phyloP scores from a whole-genome alignment of 2,888 invertebrate species.

The Acronicta psi region DNA sequence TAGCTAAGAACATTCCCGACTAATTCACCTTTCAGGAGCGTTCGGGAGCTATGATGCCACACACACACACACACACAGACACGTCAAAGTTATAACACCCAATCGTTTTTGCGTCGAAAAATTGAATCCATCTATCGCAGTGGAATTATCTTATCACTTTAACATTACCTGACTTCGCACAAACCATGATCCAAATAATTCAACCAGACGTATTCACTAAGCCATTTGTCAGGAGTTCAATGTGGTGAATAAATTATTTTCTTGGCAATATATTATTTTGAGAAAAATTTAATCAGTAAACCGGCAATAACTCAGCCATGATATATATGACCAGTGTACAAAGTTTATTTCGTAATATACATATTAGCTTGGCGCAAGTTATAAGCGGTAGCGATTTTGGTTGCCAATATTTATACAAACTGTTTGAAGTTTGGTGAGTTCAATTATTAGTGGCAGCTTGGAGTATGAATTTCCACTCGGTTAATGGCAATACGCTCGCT shows the following conservation, averaged over 20 bases:
- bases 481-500: too few relatives aligned
- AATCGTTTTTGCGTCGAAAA: too few relatives aligned
- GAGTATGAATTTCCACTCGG: too few relatives aligned
- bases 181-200: constrained; percentile 2
- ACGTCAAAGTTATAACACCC: too few relatives aligned
- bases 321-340: constrained; percentile 81
- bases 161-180: constrained; percentile 1
- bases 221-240: constrained; percentile 26
- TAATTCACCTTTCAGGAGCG: too few relatives aligned
- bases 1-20: too few relatives aligned
- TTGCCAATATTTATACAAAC: too few relatives aligned
- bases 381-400: constrained; percentile 13
- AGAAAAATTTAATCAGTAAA: constrained; percentile 75
- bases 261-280: constrained; percentile 63
- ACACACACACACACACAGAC: too few relatives aligned
- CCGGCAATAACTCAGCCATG: constrained; percentile 75
- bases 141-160: constrained; percentile 5
- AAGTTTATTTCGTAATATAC: constrained; percentile 79
- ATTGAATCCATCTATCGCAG: neutral
- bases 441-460: too few relatives aligned
- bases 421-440: too few relatives aligned
- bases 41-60: too few relatives aligned
- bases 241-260: constrained; percentile 46
- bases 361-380: constrained; percentile 61
- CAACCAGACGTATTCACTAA: constrained; percentile 5